A percentile compares a stretch with the other conserved stretches of the same genome.
Conservation (phyloP, 2,888 invertebrate species). For the Drosophila maculinotata region DNA sequence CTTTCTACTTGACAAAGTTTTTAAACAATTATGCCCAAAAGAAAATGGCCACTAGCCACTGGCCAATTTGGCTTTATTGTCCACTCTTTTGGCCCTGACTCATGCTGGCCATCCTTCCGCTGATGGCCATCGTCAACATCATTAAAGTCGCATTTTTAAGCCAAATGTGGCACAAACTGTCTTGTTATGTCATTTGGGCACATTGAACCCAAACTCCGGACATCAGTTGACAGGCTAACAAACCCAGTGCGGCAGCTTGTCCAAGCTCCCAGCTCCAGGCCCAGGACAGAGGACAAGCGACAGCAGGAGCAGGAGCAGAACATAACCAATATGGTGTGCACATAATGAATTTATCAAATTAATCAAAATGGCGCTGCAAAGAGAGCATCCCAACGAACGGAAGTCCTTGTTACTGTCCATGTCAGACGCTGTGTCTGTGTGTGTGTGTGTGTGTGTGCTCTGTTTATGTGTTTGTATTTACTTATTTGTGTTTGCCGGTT, state of each 20-base stretch:
- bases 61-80: constrained; percentile 45
- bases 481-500: constrained; percentile 17
- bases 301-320: constrained; percentile 2
- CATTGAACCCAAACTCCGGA: constrained; percentile 58
- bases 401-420: constrained; percentile 46
- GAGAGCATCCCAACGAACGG: constrained; percentile 53
- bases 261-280: no score
- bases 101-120: constrained; percentile 11
- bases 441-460: constrained; percentile 13
- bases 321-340: constrained; percentile 78
- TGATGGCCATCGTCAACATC: constrained; percentile 49
- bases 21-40: constrained; percentile 62
- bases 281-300: constrained; percentile 18
- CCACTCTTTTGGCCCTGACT: constrained; percentile 22
- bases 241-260: constrained; percentile 52
- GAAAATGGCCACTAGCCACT: constrained; percentile 55
- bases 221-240: constrained; percentile 24
- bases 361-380: constrained; percentile 71
- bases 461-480: constrained; percentile 7
- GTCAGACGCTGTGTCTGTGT: constrained; percentile 1
- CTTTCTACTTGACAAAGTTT: constrained; percentile 58
- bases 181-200: constrained; percentile 73
- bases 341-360: constrained; percentile 83
- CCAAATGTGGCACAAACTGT: constrained; percentile 75
- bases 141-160: constrained; percentile 77